A percentile compares a stretch with the other conserved stretches of the same genome.
Conservation (phyloP, 2,888 invertebrate genomes). For the Hydraecia micacea region DNA sequence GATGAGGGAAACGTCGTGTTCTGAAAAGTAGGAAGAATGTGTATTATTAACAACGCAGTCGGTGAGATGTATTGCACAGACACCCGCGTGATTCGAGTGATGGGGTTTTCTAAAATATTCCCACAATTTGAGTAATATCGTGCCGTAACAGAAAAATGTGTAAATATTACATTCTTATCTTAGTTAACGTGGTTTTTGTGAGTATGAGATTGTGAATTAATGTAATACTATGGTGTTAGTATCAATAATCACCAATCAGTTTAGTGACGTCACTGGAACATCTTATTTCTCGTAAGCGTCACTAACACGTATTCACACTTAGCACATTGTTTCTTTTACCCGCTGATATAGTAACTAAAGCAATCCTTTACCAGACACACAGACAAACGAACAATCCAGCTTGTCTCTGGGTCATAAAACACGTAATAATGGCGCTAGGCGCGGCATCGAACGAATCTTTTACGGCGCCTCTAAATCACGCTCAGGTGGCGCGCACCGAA, state of each 20-base stretch:
- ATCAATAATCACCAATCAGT: background rate
- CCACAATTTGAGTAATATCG: constrained; percentile 29
- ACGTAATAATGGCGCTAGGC: constrained; percentile 30
- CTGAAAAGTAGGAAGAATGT: constrained; percentile 18
- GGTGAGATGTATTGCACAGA: constrained; percentile 45
- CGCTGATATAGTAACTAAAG: constrained; percentile 3
- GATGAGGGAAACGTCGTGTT: constrained; percentile 7
- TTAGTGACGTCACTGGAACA: background rate
- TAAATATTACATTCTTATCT: constrained; percentile 34
- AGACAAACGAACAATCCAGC: constrained; percentile 7
- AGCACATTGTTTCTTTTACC: background rate
- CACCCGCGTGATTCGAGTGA: constrained; percentile 27
- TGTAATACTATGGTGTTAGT: constrained; percentile 15
- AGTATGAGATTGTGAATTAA: constrained; percentile 3
- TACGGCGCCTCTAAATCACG: constrained; percentile 48
- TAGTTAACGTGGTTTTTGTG: constrained; percentile 7
- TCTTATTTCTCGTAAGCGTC: background rate
- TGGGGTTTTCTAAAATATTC: constrained; percentile 33
- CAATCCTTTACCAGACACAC: constrained; percentile 8
- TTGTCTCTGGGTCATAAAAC: constrained; percentile 31
- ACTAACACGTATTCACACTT: background rate
- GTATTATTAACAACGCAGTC: constrained; percentile 30
- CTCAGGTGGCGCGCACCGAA: constrained; percentile 31
- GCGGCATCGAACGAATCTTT: constrained; percentile 31
- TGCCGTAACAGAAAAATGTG: constrained; percentile 16